Conservation (phyloP, 2,888 invertebrate species). For the Sesia apiformis region DNA sequence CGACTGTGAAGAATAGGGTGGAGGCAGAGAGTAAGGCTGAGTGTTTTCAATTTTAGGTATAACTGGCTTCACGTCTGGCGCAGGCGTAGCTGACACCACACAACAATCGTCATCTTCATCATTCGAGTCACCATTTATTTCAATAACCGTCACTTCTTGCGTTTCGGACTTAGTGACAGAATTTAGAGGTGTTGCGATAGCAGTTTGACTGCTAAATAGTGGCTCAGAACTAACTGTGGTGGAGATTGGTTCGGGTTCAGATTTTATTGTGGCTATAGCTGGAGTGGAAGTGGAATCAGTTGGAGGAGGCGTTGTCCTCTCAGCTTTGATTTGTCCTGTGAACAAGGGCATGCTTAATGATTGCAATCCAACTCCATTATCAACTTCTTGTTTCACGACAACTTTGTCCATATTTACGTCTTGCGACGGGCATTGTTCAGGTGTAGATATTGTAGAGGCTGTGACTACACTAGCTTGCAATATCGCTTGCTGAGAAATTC, state of each 20-base stretch:
- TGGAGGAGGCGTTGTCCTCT: constrained; percentile 44
- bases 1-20: constrained; percentile 32
- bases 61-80: constrained; percentile 54
- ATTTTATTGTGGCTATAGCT: constrained; percentile 44
- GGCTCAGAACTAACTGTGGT: not conserved
- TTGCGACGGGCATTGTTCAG: constrained; percentile 32
- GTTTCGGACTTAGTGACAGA: constrained; percentile 55
- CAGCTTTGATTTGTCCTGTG: constrained; percentile 49
- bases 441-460: constrained; percentile 11
- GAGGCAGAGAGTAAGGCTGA: constrained; percentile 26
- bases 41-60: constrained; percentile 50
- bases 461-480: constrained; percentile 9
- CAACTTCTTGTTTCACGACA: constrained; percentile 51
- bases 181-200: constrained; percentile 25
- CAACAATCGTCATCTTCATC: constrained; percentile 68
- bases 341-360: constrained; percentile 37
- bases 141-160: constrained; percentile 44
- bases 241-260: constrained; percentile 34
- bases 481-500: constrained; percentile 20
- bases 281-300: constrained; percentile 30
- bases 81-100: constrained; percentile 62
- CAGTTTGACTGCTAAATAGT: not conserved
- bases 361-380: constrained; percentile 18
- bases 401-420: constrained; percentile 34
- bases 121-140: constrained; percentile 65